Percentiles rank a stretch among this genome's conserved stretches.
Evolutionary conservation across 2,888 invertebrate genomes (phyloP).

Genomic region (Stenurella melanura): DNA sequence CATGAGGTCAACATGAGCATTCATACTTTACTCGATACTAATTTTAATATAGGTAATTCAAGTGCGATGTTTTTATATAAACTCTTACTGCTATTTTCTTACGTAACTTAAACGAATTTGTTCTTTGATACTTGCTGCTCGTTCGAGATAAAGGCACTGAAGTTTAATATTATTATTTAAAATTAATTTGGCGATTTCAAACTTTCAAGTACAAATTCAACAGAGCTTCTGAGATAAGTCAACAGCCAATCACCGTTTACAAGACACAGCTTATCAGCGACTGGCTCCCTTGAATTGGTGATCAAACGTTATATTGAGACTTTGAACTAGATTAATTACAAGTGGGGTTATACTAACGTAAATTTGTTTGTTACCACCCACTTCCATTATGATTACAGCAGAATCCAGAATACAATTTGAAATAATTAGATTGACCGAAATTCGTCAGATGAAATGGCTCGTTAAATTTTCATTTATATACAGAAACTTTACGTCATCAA

Average conservation of each 20-base stretch:
- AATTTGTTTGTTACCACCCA: slow-evolving; percentile 5
- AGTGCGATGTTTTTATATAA: background rate
- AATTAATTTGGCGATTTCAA: background rate
- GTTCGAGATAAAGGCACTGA: background rate
- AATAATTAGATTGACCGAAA: slow-evolving; percentile 4
- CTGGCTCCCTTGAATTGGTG: background rate
- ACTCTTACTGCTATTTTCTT: background rate
- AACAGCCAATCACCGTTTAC: slow-evolving; percentile 2
- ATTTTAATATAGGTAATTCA: too few relatives aligned
- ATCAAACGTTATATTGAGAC: slow-evolving; percentile 15
- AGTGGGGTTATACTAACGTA: background rate
- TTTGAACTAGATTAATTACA: slow-evolving; percentile 19
- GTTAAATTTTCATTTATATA: slow-evolving; percentile 1
- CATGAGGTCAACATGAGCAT: too few relatives aligned
- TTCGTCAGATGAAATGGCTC: background rate
- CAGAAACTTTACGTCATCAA: background rate
- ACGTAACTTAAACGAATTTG: background rate
- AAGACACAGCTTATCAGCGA: background rate
- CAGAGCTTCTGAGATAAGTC: background rate
- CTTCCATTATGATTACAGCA: background rate
- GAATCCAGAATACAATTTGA: slow-evolving; percentile 6
- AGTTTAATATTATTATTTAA: slow-evolving; percentile 7
- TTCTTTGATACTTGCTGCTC: background rate
- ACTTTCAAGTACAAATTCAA: slow-evolving; percentile 4
- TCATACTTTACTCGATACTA: too few relatives aligned